Percentiles rank a stretch among this genome's conserved stretches.
Evolutionary conservation across 2,888 invertebrate species (phyloP).

Genomic region (Exocentrus adspersus): DNA sequence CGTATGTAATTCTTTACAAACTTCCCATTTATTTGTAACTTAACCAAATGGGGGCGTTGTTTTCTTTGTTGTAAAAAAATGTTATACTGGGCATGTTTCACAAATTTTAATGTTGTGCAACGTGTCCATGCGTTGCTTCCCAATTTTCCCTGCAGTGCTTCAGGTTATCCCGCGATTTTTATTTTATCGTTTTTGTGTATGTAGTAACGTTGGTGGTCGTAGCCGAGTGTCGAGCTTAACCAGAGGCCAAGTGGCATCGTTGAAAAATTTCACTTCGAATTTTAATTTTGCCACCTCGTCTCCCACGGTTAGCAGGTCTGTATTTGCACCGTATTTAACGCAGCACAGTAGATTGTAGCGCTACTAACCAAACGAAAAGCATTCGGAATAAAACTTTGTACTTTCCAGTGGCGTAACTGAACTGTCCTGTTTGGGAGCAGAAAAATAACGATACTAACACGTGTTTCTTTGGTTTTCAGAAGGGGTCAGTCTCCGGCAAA

Average conservation of each 20-base stretch:
- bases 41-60: too few species aligned
- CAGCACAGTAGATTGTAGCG: conserved; percentile 1
- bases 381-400: conserved; percentile 38
- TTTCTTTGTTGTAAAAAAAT: too few species aligned
- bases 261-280: conserved; percentile 66
- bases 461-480: conserved; percentile 56
- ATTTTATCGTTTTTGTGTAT: conserved; percentile 48
- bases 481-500: conserved; percentile 49
- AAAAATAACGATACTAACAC: conserved; percentile 23
- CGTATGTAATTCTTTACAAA: conserved; percentile 1
- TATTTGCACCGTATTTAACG: conserved; percentile 11
- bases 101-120: too few species aligned
- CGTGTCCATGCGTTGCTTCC: too few species aligned
- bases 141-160: too few species aligned
- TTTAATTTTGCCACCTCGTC: conserved; percentile 67
- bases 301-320: conserved; percentile 62
- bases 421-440: not conserved
- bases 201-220: conserved; percentile 64
- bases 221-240: conserved; percentile 69
- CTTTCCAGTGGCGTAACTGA: conserved; percentile 1
- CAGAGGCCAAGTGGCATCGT: conserved; percentile 67
- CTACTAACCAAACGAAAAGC: conserved; percentile 14
- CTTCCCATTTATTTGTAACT: too few species aligned
- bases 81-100: too few species aligned
- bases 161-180: conserved; percentile 24